Conservation (phyloP, 2,113 vertebrate genomes). For the Callipepla californica region DNA sequence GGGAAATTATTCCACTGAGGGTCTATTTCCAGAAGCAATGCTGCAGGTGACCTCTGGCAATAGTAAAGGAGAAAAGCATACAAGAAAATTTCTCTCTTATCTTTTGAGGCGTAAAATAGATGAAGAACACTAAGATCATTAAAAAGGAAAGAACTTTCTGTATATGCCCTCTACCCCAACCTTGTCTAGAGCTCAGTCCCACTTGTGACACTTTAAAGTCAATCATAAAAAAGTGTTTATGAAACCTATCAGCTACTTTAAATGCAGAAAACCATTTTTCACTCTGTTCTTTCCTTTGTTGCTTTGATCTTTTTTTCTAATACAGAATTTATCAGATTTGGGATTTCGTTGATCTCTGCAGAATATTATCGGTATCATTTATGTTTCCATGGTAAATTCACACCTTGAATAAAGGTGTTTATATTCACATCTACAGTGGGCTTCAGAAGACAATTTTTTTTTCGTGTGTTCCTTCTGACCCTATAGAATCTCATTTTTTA, state of each 20-base stretch:
- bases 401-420: constrained; percentile 29
- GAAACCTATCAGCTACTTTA: constrained; percentile 46
- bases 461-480: background rate
- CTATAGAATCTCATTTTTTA: background rate
- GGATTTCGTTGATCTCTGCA: constrained; percentile 60
- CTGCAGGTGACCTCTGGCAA: background rate
- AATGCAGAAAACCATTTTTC: constrained; percentile 35
- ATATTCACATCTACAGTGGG: constrained; percentile 29
- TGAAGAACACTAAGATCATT: background rate
- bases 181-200: background rate
- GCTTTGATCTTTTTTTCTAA: constrained; percentile 66
- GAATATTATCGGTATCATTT: constrained; percentile 54
- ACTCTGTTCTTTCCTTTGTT: constrained; percentile 38
- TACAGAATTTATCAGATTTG: constrained; percentile 69
- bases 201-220: constrained; percentile 26
- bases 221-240: background rate
- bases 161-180: background rate
- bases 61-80: background rate
- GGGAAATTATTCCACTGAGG: background rate
- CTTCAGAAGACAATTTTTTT: background rate
- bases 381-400: constrained; percentile 37
- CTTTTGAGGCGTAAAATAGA: background rate
- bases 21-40: background rate
- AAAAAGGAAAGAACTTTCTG: background rate
- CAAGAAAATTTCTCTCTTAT: background rate